These are phyloP conservation scores for Novumbra hubbsi DNA, from an alignment of 2,797 vertebrate species.

Conservation along the genomic window DNA sequence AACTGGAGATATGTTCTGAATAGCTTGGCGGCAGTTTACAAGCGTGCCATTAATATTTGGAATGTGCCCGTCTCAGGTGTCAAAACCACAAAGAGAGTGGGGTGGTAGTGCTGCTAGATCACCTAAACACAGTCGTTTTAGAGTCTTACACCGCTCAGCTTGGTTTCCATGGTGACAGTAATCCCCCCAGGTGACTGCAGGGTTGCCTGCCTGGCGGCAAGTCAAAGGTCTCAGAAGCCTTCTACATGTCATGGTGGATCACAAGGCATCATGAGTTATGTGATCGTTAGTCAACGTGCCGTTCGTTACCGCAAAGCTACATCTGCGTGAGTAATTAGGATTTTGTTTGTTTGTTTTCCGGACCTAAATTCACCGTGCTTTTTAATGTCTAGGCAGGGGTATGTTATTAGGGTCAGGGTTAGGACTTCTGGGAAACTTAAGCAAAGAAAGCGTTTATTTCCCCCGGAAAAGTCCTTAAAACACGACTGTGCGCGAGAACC, in stretches of 20 bases:
- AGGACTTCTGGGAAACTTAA: too few species aligned
- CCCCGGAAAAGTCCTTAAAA: too few species aligned
- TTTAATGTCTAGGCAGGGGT: too few species aligned
- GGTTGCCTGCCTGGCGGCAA: not conserved
- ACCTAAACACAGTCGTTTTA: not conserved
- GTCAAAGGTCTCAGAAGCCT: not conserved
- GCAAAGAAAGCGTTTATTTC: not conserved
- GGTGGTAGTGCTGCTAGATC: not conserved
- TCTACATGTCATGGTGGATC: conserved; percentile 22
- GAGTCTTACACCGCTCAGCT: not conserved
- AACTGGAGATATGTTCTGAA: not conserved
- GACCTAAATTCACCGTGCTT: too few species aligned
- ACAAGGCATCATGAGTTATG: conserved; percentile 30
- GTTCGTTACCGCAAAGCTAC: not conserved
- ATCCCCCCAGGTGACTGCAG: conserved; percentile 14
- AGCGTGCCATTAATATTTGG: not conserved
- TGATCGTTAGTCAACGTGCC: conserved; percentile 16
- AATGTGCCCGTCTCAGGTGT: not conserved
- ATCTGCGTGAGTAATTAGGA: not conserved
- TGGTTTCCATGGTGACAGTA: conserved; percentile 32
- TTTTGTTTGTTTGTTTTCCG: too few species aligned
- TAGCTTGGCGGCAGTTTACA: not conserved
- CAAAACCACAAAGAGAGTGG: not conserved
- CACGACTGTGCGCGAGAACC: not conserved
- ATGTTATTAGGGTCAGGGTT: too few species aligned